Base-by-base conservation (phyloP, 2,113 vertebrate species). In the Corvus cornix region DNA sequence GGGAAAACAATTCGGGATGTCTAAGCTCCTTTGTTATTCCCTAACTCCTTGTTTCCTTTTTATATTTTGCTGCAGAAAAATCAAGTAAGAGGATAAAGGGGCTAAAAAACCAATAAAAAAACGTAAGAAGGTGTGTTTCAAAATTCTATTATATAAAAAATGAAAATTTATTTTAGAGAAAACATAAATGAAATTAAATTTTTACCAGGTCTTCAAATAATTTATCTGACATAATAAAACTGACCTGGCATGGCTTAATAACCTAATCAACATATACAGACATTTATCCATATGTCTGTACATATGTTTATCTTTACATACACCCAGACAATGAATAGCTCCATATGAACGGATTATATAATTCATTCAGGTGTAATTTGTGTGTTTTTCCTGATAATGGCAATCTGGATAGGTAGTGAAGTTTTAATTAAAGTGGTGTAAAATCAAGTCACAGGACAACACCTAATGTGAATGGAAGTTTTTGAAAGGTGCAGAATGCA, bases 81-180 rank as follows among this genome's bases (percentile, higher is more conserved):
- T 55, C 39, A 75, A 49, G 11, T 13, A 64, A 90, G 9, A 13
- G 3, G 9, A 31, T n/a, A 35, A 4, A 6, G 3, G 4, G 26
- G 0, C 5, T 56, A 16, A 74, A 16, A 75, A 83, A 60, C 16
- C 33, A 44, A 7, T 28, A 23, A 39, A 67, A 67, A 63, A 70
- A 0, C 2, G 16, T 33, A 53, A 24, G 22, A 43, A 58, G 1
- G 0, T 21, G 1, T 19, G 3, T 24, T 76, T 77, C 2, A 73
- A 73, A 69, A 20, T 39, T n/a, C 0, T 70, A 49, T 52, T 41
- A 14, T 51, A 37, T 60, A 12, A 63, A 83, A 37, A 67, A 33
- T 15, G 7, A 75, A 68, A 26, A 44, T 2, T 82, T 30, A 19
- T 31, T 85, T 90, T 55, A 37, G 11, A 63, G 4, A 51, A 67